Evolutionary conservation across 2,888 invertebrate genomes (phyloP).

Genomic region (Ryuthela nishihirai): DNA sequence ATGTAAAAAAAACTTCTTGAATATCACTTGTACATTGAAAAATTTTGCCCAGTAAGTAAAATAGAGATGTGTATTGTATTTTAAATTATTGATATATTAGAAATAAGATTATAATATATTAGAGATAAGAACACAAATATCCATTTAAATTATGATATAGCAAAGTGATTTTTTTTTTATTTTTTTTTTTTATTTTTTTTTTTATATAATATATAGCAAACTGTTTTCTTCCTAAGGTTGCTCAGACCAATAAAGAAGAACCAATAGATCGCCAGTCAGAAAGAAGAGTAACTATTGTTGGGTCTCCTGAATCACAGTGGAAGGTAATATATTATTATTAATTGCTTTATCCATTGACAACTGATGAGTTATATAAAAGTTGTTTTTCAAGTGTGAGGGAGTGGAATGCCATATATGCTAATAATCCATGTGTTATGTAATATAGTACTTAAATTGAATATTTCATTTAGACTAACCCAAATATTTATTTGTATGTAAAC

Average conservation of each 20-base stretch:
- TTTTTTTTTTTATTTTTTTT: background rate
- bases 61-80: too few relatives aligned
- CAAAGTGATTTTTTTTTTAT: background rate
- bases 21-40: too few relatives aligned
- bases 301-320: slow-evolving; percentile 95
- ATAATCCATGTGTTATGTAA: background rate
- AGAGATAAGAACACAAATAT: too few relatives aligned
- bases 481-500: background rate
- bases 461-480: background rate
- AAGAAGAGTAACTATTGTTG: slow-evolving; percentile 91
- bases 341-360: too few relatives aligned
- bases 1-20: too few relatives aligned
- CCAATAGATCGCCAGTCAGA: slow-evolving; percentile 54
- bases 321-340: slow-evolving; percentile 59
- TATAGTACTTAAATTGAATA: background rate
- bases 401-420: too few relatives aligned
- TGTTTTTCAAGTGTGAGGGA: too few relatives aligned
- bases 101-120: too few relatives aligned
- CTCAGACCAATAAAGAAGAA: slow-evolving; percentile 39
- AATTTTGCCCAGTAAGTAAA: too few relatives aligned
- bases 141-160: too few relatives aligned
- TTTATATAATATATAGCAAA: background rate
- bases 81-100: too few relatives aligned
- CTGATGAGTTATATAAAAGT: too few relatives aligned
- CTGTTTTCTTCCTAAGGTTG: slow-evolving; percentile 16